Conservation (phyloP, 1,140 invertebrate species). For the Drosophila persimilis region DNA sequence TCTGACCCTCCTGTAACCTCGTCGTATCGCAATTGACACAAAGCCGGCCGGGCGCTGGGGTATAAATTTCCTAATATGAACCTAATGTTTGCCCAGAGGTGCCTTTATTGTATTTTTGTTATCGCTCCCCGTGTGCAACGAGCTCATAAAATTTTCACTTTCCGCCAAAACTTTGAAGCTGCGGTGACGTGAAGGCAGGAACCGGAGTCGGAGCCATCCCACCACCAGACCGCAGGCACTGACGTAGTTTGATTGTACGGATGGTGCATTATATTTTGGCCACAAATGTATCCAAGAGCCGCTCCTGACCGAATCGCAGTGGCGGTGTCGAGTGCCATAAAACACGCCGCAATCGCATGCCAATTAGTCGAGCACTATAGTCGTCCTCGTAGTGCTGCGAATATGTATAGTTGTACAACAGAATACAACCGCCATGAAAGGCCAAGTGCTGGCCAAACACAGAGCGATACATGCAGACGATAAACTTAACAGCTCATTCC, state of each 20-base stretch:
- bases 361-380: background rate
- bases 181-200: conserved; percentile 7
- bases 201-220: background rate
- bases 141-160: conserved; percentile 58
- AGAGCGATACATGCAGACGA: background rate
- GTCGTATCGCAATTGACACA: conserved; percentile 16
- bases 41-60: conserved; percentile 11
- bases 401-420: too few species aligned
- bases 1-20: background rate
- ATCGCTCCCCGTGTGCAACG: conserved; percentile 28
- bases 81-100: conserved; percentile 41
- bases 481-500: background rate
- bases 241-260: conserved; percentile 15
- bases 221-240: conserved; percentile 6
- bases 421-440: background rate
- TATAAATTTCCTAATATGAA: conserved; percentile 37
- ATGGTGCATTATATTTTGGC: conserved; percentile 11
- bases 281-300: conserved; percentile 10
- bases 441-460: background rate
- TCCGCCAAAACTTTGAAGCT: conserved; percentile 10
- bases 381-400: too few species aligned
- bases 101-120: conserved; percentile 50
- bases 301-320: background rate
- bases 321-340: conserved; percentile 22
- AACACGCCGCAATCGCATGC: conserved; percentile 3